Evolutionary conservation across 2,888 invertebrate species (phyloP).

Genomic region (Drosophila monieri): DNA sequence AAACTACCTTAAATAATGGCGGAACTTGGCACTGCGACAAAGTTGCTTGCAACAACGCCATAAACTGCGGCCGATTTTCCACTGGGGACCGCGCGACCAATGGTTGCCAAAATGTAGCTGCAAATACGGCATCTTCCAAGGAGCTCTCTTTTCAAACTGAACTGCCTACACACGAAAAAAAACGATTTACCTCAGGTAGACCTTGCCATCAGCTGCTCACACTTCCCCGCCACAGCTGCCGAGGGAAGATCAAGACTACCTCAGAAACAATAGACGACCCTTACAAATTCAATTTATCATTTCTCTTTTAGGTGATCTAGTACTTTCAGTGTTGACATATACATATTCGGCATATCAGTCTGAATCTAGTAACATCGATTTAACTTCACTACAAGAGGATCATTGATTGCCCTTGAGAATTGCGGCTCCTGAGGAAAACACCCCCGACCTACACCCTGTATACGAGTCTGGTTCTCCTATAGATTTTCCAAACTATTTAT

Average conservation of each 20-base stretch:
- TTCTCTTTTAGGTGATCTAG: too few species aligned
- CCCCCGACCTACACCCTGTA: too few species aligned
- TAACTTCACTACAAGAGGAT: too few species aligned
- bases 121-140: slow-evolving; percentile 25
- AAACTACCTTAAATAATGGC: slow-evolving; percentile 47
- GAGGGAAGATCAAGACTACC: not conserved
- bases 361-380: too few species aligned
- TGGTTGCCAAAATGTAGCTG: slow-evolving; percentile 17
- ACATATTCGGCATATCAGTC: not conserved
- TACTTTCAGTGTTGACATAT: not conserved
- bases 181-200: not conserved
- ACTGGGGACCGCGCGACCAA: slow-evolving; percentile 3
- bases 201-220: not conserved
- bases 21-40: slow-evolving; percentile 44
- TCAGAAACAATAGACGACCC: not conserved
- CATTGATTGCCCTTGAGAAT: too few species aligned
- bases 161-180: not conserved
- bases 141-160: slow-evolving; percentile 12
- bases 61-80: slow-evolving; percentile 9
- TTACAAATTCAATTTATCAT: not conserved
- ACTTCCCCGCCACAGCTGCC: slow-evolving; percentile 1
- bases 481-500: too few species aligned
- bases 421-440: too few species aligned
- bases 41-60: slow-evolving; percentile 30
- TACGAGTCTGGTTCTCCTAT: too few species aligned